These are phyloP conservation scores for Dermolepida albohirtum DNA, from an alignment of 2,888 invertebrate species.

Conservation along the genomic window DNA sequence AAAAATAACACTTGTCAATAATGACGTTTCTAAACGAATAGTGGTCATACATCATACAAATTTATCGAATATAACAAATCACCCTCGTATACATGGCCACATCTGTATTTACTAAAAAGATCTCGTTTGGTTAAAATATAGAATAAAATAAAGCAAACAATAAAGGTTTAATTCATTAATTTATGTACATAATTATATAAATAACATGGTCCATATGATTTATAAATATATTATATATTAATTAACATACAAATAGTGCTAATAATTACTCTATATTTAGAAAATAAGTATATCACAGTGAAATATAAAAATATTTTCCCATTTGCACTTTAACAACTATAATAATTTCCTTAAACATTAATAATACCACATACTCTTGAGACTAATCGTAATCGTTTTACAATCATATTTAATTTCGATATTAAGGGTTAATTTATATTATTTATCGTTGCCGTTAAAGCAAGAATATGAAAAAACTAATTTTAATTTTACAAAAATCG, in stretches of 20 bases:
- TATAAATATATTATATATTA: conserved; percentile 33
- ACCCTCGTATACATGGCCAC: too few relatives aligned
- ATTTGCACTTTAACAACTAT: conserved; percentile 11
- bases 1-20: too few relatives aligned
- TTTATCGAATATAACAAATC: too few relatives aligned
- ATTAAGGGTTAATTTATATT: too few relatives aligned
- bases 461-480: not conserved
- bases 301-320: conserved; percentile 37
- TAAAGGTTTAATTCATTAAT: conserved; percentile 2
- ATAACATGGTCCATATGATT: conserved; percentile 27
- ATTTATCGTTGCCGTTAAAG: too few relatives aligned
- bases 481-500: too few relatives aligned
- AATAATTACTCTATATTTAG: conserved; percentile 19
- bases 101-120: too few relatives aligned
- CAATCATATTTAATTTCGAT: too few relatives aligned
- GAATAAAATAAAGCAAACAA: not conserved
- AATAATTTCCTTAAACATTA: conserved; percentile 24
- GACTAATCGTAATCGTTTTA: conserved; percentile 4
- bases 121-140: too few relatives aligned
- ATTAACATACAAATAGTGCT: conserved; percentile 35
- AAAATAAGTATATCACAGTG: conserved; percentile 35
- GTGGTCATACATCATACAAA: too few relatives aligned
- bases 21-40: too few relatives aligned
- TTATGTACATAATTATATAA: conserved; percentile 35
- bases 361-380: conserved; percentile 21